Conservation (phyloP, 2,797 vertebrate species). For the Peromyscus attwateri region DNA sequence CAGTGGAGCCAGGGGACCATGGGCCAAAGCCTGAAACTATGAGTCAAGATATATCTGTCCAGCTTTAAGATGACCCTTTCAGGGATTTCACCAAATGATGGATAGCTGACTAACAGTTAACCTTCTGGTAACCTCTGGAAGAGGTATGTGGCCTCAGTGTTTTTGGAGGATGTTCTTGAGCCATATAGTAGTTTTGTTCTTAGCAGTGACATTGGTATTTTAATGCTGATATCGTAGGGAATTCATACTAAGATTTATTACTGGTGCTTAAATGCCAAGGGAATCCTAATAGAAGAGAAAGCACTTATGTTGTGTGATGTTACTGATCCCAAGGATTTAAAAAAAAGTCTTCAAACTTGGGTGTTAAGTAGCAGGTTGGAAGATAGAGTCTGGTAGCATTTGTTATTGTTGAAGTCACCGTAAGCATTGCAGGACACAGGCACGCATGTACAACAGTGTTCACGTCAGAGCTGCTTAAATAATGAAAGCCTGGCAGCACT, state of each 20-base stretch:
- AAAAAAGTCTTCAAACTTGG: not conserved
- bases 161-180: not conserved
- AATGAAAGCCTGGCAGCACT: not conserved
- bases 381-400: not conserved
- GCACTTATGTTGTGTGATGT: not conserved
- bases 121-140: conserved; percentile 29
- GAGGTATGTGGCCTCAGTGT: not conserved
- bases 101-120: not conserved
- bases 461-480: not conserved
- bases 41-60: not conserved
- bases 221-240: not conserved
- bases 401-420: not conserved
- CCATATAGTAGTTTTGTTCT: not conserved
- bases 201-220: not conserved
- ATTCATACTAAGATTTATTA: not conserved
- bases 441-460: not conserved
- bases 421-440: not conserved
- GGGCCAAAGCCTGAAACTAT: not conserved
- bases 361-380: not conserved
- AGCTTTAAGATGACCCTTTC: not conserved
- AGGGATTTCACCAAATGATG: not conserved
- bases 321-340: not conserved
- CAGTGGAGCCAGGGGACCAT: not conserved
- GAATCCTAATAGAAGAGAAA: conserved; percentile 23
- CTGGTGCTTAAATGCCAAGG: not conserved